Conservation (phyloP, 2,888 invertebrate genomes). For the Cabera pusaria region DNA sequence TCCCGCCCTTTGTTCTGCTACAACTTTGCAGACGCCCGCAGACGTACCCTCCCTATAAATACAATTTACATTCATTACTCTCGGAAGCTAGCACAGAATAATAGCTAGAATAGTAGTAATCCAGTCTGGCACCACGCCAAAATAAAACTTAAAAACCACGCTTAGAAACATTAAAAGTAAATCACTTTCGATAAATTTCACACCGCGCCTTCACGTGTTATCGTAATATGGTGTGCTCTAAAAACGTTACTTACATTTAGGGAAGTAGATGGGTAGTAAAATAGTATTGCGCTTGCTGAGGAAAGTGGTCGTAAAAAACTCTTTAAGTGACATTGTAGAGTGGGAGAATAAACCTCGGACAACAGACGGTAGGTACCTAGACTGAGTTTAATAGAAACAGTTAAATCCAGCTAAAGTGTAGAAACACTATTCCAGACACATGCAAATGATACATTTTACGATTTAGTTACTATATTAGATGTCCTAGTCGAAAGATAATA, state of each 20-base stretch:
- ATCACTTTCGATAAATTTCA: constrained; percentile 12
- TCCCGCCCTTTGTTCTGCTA: constrained; percentile 65
- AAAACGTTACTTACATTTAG: constrained; percentile 49
- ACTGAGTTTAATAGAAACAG: constrained; percentile 13
- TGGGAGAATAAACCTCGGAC: constrained; percentile 32
- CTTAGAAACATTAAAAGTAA: constrained; percentile 6
- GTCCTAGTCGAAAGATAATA: too few species aligned
- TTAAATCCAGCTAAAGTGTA: constrained; percentile 18
- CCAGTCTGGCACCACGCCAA: constrained; percentile 11
- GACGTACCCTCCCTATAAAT: constrained; percentile 65
- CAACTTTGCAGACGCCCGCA: constrained; percentile 67
- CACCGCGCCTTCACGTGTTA: constrained; percentile 10
- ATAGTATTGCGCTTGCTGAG: constrained; percentile 42
- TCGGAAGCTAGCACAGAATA: constrained; percentile 42
- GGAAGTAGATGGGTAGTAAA: constrained; percentile 47
- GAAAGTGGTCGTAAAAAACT: constrained; percentile 52
- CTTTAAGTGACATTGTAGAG: constrained; percentile 45
- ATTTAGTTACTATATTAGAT: too few species aligned
- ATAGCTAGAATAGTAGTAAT: constrained; percentile 37
- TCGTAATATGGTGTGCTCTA: constrained; percentile 32
- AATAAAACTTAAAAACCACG: constrained; percentile 13
- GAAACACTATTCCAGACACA: constrained; percentile 4
- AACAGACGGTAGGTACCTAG: constrained; percentile 17
- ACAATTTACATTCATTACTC: constrained; percentile 71
- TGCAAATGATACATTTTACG: not conserved